Percentiles rank a stretch among this genome's conserved stretches.
Evolutionary conservation across 1,140 invertebrate genomes (phyloP).

Genomic region (Bacillus rossius): DNA sequence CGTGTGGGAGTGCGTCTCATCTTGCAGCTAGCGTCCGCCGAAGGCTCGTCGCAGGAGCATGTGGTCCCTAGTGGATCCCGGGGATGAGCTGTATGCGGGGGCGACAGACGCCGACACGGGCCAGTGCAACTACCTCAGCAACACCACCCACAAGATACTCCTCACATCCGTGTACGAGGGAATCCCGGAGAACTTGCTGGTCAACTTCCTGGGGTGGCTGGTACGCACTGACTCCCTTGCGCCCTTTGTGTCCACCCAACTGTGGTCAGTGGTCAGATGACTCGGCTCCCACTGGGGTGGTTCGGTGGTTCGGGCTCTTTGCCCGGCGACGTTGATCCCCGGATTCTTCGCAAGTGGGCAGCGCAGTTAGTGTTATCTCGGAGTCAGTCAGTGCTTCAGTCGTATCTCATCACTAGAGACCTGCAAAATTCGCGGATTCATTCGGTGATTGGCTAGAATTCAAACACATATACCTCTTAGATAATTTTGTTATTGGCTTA

Average conservation of each 20-base stretch:
- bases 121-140: conserved; percentile 14
- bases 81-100: too few species aligned
- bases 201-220: conserved; percentile 76
- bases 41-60: too few species aligned
- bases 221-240: conserved; percentile 41
- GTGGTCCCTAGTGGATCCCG: too few species aligned
- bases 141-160: conserved; percentile 44
- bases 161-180: conserved; percentile 75
- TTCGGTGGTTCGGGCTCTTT: neutral
- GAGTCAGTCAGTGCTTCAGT: too few species aligned
- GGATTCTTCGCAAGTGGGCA: neutral
- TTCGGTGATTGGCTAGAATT: too few species aligned
- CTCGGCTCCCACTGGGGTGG: too few species aligned
- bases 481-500: too few species aligned
- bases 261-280: neutral
- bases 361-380: neutral
- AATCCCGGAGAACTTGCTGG: conserved; percentile 80
- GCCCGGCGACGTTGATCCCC: neutral
- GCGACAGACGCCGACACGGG: neutral
- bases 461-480: too few species aligned
- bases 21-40: too few species aligned
- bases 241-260: neutral
- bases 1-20: too few species aligned
- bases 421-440: too few species aligned
- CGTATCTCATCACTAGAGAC: too few species aligned